Conservation (phyloP, 2,113 vertebrate genomes). For the Cyanistes caeruleus region DNA sequence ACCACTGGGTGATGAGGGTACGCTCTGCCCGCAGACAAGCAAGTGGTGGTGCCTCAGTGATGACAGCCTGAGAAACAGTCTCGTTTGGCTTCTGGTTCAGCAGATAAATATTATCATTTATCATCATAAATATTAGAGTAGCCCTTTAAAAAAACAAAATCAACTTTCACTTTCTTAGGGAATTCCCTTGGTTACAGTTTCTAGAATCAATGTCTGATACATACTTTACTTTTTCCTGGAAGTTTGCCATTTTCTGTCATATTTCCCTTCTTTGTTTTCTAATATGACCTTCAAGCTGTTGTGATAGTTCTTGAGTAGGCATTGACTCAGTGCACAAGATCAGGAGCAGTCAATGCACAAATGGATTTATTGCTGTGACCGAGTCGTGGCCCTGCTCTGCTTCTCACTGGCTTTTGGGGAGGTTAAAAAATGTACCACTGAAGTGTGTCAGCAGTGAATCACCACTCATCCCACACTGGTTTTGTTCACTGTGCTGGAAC, state of each 20-base stretch:
- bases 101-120: background rate
- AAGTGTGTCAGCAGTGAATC: background rate
- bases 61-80: background rate
- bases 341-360: background rate
- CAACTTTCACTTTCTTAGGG: background rate
- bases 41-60: background rate
- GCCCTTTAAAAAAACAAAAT: background rate
- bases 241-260: background rate
- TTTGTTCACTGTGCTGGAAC: background rate
- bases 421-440: background rate
- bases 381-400: background rate
- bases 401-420: background rate
- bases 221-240: background rate
- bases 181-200: background rate
- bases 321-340: background rate
- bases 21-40: background rate
- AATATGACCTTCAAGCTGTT: background rate
- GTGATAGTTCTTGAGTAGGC: background rate
- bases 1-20: background rate
- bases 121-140: background rate
- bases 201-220: background rate
- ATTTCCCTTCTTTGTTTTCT: background rate
- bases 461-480: background rate
- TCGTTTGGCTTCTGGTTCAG: background rate
- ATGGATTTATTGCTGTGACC: background rate